Base-by-base conservation (phyloP, 2,113 vertebrate genomes). In the Bostrychus sinensis region DNA sequence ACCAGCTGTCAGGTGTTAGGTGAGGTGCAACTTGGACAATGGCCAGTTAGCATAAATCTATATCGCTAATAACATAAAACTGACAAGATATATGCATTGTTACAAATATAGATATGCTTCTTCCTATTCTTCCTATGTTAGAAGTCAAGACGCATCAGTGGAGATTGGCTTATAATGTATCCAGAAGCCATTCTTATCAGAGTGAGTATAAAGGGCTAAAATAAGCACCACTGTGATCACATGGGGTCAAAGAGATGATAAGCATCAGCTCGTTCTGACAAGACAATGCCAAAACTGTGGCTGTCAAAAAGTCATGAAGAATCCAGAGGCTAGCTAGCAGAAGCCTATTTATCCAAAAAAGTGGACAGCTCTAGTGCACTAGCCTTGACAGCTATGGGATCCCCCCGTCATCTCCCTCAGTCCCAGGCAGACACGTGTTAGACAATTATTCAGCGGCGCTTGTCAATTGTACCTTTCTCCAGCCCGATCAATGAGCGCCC, bases 401-500 rank as follows among this genome's bases (percentile, higher is more conserved):
- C 45, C 80, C 80, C 78, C 80, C 78, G 77, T 82, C 84, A 82
- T 74, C 75, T 81, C 60, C 55, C 70, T 62, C 74, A 61, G 78
- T 85, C 75, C 30, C 39, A 34, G 50, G 56, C 36, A 56, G n/a
- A 72, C n/a, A 8, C 51, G 32, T 65, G 73, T 67, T 61, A 75
- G 64, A 73, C 76, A 67, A 87, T 90, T 90, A 91, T 89, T 88
- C 85, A 75, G 78, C 73, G 50, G 72, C 59, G 83, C 86, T 87
- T 85, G 90, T 90, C 91, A 89, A 86, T 90, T 81, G 83, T 84
- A 16, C 84, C 85, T 87, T 86, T 84, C 88, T 86, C 86, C 84
- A 82, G 77, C 79, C 43, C 61, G 88, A 91, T 89, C 87, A 90
- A 88, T 87, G 82, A 41, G 84, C 69, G 30, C 69, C 75, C 75